Percentiles rank a stretch among this genome's conserved stretches.
These are phyloP conservation scores for Trogon surrucura DNA, from an alignment of 2,113 vertebrate species.

Conservation along the genomic window DNA sequence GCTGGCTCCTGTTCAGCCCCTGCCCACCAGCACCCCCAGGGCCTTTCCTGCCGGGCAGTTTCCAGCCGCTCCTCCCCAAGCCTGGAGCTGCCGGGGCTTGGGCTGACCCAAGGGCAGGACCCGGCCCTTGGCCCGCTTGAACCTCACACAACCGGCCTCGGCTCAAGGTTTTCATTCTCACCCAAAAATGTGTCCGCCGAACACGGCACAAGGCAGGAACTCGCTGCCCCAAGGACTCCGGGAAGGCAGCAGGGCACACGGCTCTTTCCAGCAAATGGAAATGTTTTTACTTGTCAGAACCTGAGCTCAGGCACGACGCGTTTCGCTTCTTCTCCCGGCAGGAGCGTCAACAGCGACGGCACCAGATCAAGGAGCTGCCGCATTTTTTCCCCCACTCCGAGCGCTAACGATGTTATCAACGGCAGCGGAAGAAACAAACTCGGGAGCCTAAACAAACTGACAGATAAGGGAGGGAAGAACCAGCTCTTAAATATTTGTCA, in stretches of 20 bases:
- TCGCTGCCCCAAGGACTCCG: not conserved
- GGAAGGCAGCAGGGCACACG: not conserved
- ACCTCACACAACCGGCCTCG: not conserved
- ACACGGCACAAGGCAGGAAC: rapidly evolving
- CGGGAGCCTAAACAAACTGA: not conserved
- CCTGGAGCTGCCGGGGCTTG: not conserved
- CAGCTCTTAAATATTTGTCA: not conserved
- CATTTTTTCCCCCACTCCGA: not conserved
- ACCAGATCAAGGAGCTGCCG: not conserved
- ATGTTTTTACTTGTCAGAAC: not conserved
- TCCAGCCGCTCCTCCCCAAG: too few relatives aligned
- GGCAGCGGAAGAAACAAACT: not conserved
- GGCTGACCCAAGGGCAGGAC: not conserved
- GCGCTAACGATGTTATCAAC: not conserved
- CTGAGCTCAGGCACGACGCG: not conserved
- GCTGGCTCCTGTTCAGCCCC: too few relatives aligned
- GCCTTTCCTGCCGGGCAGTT: too few relatives aligned
- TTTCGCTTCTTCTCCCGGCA: not conserved
- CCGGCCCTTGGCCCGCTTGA: not conserved
- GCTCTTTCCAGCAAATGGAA: not conserved
- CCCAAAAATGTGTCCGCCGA: not conserved
- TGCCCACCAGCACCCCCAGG: too few relatives aligned
- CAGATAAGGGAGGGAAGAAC: not conserved
- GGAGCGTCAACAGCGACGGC: not conserved
- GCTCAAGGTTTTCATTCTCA: not conserved